Conservation (phyloP, 2,113 vertebrate species). For the Isichthys henryi region DNA sequence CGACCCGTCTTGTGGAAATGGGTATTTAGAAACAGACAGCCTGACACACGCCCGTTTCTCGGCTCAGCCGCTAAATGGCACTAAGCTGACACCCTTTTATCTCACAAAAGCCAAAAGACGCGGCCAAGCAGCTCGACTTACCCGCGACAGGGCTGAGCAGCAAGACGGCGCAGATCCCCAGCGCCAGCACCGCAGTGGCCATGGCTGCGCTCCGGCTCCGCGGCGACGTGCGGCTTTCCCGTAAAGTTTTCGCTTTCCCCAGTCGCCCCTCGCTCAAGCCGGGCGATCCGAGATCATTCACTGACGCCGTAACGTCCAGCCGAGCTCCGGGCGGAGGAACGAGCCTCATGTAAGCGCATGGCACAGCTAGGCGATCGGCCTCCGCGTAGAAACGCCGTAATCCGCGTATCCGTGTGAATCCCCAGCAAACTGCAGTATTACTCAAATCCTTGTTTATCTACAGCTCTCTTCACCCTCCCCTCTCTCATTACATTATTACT, state of each 20-base stretch:
- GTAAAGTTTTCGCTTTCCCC: neutral
- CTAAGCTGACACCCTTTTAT: neutral
- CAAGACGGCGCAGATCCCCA: conserved; percentile 32
- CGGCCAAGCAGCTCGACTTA: conserved; percentile 26
- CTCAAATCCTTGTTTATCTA: neutral
- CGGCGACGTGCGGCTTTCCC: conserved; percentile 17
- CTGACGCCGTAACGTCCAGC: neutral
- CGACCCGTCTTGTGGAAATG: neutral
- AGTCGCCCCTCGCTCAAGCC: neutral
- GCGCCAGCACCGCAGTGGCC: conserved; percentile 25
- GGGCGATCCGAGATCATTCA: conserved; percentile 30
- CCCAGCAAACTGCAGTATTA: neutral
- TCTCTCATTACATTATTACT: neutral
- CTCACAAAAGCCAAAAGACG: neutral
- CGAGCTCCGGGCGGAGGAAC: neutral
- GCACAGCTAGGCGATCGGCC: neutral
- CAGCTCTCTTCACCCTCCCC: neutral
- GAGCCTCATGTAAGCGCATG: neutral
- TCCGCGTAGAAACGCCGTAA: neutral
- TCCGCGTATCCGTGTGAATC: neutral
- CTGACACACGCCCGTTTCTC: neutral
- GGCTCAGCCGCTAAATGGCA: neutral
- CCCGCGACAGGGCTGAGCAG: conserved; percentile 40
- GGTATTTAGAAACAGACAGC: neutral
- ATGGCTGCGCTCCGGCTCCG: neutral